A percentile compares a stretch with the other conserved stretches of the same genome.
Conservation (phyloP, 2,888 invertebrate genomes). For the Smittia aterrima region DNA sequence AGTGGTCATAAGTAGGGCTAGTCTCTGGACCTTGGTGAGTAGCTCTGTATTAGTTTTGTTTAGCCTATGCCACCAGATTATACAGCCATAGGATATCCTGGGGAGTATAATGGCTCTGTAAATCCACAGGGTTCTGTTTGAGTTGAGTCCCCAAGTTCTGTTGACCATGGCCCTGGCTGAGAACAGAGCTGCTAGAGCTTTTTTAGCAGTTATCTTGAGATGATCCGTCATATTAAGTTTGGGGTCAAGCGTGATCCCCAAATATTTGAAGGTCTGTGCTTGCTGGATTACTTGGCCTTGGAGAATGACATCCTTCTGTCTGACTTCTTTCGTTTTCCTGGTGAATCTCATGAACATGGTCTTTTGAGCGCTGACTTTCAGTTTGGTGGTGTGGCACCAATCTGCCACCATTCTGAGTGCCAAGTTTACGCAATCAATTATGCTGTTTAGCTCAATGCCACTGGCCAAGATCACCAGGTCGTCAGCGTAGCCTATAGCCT, state of each 20-base stretch:
- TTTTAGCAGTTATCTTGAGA: not conserved
- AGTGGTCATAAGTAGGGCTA: not conserved
- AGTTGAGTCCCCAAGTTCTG: not conserved
- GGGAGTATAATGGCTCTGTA: not conserved
- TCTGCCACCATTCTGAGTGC: constrained; percentile 14
- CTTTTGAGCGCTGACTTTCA: constrained; percentile 42
- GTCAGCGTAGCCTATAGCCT: not conserved
- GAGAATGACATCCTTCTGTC: too few species aligned
- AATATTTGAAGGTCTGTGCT: not conserved
- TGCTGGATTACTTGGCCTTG: too few species aligned
- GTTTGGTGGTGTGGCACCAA: constrained; percentile 28
- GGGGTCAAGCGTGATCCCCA: not conserved
- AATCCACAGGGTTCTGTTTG: not conserved
- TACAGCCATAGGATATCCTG: not conserved
- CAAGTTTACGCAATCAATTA: not conserved
- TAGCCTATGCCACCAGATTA: constrained; percentile 10
- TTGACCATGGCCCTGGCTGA: not conserved
- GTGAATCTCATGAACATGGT: constrained; percentile 33
- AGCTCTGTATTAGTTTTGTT: not conserved
- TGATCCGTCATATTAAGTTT: not conserved
- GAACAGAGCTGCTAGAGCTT: not conserved
- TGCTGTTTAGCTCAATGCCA: not conserved
- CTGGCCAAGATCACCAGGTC: not conserved
- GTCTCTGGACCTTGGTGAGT: not conserved
- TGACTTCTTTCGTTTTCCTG: too few species aligned